Evolutionary conservation across 2,113 vertebrate genomes (phyloP), one percentile per base, ranked within the genome.

Genomic region (Calidris pugnax): DNA sequence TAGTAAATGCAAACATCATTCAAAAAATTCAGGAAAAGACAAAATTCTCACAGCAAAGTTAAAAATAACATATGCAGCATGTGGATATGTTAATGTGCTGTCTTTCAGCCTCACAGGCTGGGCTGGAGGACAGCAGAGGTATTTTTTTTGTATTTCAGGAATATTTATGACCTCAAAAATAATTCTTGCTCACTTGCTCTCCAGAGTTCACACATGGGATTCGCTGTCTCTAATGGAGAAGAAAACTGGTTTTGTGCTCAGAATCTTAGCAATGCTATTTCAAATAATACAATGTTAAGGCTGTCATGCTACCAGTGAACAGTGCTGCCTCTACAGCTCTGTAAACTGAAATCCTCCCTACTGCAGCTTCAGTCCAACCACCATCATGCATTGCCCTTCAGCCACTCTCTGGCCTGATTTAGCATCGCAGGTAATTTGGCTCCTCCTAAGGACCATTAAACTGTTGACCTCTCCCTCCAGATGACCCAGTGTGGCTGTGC

Each of bases 381-480:
- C 7, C 0, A 2, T 55, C 57, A 67, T 21, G 56, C 19, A 18
- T 32, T 57, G 68, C 28, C 83, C 83, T 96, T 88, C 73, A 92
- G 60, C 48, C 12, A 27, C 39, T 63, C 64, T 37, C 45, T 57
- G 74, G 64, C 14, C 47, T 57, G 50, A 66, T 63, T 60, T n/a
- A 74, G 50, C 47, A 68, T 21, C 0, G 0, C 26, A 4, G 2
- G 56, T 80, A 74, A 90, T 86, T 87, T 92, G 88, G 84, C 73
- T 87, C 15, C 69, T 89, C 92, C 59, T 43, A 87, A 87, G 28
- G 73, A 72, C 80, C 79, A 85, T 85, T 78, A 92, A 90, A 85
- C 80, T 67, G 39, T 37, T 77, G 80, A 95, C 92, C 78, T 74
- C 59, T 91, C 64, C 37, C 50, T 84, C 35, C 64, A 89, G 64